phyloP scores from a whole-genome alignment of 2,797 vertebrate species.

The Lerista edwardsae region DNA sequence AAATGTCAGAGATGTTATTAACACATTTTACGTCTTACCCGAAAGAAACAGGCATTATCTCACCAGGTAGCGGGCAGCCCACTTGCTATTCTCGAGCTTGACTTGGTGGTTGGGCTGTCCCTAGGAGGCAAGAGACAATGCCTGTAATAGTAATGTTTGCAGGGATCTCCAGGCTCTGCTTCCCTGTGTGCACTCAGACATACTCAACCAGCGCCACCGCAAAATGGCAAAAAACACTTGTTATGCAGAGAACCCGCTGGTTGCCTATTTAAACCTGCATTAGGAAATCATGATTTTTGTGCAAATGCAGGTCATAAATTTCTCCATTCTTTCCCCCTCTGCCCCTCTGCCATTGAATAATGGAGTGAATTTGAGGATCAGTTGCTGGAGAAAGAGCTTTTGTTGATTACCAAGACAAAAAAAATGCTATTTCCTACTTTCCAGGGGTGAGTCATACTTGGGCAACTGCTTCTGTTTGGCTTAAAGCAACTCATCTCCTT shows the following conservation, averaged over 20 bases:
- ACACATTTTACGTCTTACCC: slow-evolving; percentile 82
- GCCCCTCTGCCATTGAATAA: neutral
- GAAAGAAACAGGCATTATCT: slow-evolving; percentile 81
- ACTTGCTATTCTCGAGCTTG: slow-evolving; percentile 50
- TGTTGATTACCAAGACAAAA: slow-evolving; percentile 37
- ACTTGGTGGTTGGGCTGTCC: slow-evolving; percentile 1
- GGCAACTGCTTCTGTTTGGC: neutral
- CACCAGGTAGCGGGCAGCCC: slow-evolving; percentile 75
- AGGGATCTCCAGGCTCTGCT: neutral
- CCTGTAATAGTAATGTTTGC: fast-evolving
- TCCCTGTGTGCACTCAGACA: neutral
- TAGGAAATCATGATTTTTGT: slow-evolving; percentile 16
- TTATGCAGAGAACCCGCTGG: neutral
- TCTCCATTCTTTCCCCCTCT: slow-evolving; percentile 24
- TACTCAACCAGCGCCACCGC: neutral
- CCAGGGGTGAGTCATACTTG: neutral
- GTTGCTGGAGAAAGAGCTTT: slow-evolving; percentile 26
- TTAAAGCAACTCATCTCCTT: neutral
- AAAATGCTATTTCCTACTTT: neutral
- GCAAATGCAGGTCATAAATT: neutral
- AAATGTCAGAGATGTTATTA: slow-evolving; percentile 87
- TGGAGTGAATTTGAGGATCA: slow-evolving; percentile 28
- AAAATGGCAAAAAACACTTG: fast-evolving
- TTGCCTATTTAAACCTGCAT: neutral
- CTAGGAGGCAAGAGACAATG: slow-evolving; percentile 19